Base-by-base conservation (phyloP, 2,797 vertebrate species). In the Malacoctenus gilli region DNA sequence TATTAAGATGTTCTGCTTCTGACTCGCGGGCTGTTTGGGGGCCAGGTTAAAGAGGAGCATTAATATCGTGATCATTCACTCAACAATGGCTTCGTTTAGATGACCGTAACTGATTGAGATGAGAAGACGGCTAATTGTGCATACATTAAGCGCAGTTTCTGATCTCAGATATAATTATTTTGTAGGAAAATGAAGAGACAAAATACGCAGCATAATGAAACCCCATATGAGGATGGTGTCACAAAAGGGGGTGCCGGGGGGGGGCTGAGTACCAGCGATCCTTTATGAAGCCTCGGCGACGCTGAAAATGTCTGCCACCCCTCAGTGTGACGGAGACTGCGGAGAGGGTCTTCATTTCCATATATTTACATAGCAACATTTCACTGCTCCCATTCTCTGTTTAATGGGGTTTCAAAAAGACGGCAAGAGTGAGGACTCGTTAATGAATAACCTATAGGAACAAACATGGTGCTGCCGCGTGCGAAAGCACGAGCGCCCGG, bases 311-410 rank as follows among this genome's bases (percentile, higher is more conserved):
- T 54, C 54, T 52, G 31, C 69, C 23, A 3, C 53, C 41, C 13
- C 52, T 63, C 70, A 36, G 21, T 18, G 44, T 47, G 63, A 75
- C 55, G 46, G 44, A 51, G 4, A 8, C 42, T 37, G 25, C 10
- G 40, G 64, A 50, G 42, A 35, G 47, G 60, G 39, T 62, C 31
- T 21, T 59, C 21, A 87, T 90, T 87, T 86, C 61, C 83, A 89
- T 84, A 72, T 47, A 89, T 90, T 89, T 85, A 71, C 80, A 91
- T 89, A 61, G 39, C 41, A 39, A 65, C 67, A 66, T 72, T 80
- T 74, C 55, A 57, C 35, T 61, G 6, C n/a, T 53, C 54, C 58
- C 53, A 44, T 73, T 60, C 59, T 61, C 36, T 62, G 52, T 72
- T 80, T 66, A 66, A 80, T 76, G 55, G 58, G 43, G 44, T 79